Evolutionary conservation across 2,797 vertebrate genomes (phyloP).

Genomic region (Chiroxiphia lanceolata): DNA sequence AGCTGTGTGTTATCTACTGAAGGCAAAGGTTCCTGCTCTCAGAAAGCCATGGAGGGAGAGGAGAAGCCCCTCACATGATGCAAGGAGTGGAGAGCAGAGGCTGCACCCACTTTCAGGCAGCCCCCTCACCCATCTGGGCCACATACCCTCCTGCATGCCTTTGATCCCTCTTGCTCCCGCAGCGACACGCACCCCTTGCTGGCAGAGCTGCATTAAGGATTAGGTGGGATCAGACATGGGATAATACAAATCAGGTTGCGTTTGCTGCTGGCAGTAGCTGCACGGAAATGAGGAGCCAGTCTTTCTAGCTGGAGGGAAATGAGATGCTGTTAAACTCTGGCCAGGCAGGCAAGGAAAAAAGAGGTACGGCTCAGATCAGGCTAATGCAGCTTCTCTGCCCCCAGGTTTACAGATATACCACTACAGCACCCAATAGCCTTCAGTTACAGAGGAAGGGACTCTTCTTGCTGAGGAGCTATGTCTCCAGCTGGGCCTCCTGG

Average conservation of each 20-base stretch:
- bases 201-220: not conserved
- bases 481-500: not conserved
- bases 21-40: not conserved
- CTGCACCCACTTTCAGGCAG: not conserved
- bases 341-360: not conserved
- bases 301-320: not conserved
- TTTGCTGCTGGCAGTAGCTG: not conserved
- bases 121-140: rapidly evolving
- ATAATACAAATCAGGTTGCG: not conserved
- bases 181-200: rapidly evolving
- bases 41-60: not conserved
- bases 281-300: not conserved
- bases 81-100: not conserved
- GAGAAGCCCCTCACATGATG: not conserved
- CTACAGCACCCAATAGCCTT: not conserved
- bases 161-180: not conserved
- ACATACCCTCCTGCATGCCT: rapidly evolving
- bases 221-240: not conserved
- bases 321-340: not conserved
- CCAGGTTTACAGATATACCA: not conserved
- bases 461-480: not conserved
- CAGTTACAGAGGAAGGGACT: not conserved
- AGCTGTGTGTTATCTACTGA: not conserved
- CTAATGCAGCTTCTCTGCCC: not conserved
- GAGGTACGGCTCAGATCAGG: not conserved